phyloP scores from a whole-genome alignment of 1,140 invertebrate species.

The Phortica variegata region DNA sequence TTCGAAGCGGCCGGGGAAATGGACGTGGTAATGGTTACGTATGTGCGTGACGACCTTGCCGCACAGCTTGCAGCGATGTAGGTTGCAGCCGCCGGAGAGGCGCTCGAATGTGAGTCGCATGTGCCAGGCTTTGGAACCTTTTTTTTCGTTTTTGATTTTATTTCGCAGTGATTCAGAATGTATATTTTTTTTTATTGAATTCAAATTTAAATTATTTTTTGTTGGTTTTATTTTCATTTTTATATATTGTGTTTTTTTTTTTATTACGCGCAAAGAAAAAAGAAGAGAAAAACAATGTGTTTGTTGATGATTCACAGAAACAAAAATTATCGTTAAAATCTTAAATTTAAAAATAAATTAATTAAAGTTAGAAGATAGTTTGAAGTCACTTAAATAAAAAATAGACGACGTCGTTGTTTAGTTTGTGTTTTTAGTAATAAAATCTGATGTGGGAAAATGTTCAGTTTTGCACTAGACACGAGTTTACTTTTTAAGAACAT shows the following conservation, averaged over 20 bases:
- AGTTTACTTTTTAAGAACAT: too few species aligned
- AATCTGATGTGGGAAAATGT: too few species aligned
- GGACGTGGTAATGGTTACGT: conserved; percentile 87
- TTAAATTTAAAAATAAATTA: conserved; percentile 47
- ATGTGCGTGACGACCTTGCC: conserved; percentile 89
- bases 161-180: too few species aligned
- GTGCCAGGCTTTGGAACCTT: conserved; percentile 89
- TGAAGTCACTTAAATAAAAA: too few species aligned
- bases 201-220: conserved; percentile 14
- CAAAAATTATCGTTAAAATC: conserved; percentile 54
- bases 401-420: too few species aligned
- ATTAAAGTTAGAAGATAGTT: too few species aligned
- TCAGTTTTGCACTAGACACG: too few species aligned
- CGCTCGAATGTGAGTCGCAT: conserved; percentile 88
- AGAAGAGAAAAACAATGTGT: conserved; percentile 57
- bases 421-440: too few species aligned
- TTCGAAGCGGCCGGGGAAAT: conserved; percentile 84
- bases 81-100: conserved; percentile 81
- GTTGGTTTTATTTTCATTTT: conserved; percentile 14
- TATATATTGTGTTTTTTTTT: conserved; percentile 31
- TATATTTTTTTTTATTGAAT: conserved; percentile 15
- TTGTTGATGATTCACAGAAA: conserved; percentile 56
- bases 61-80: conserved; percentile 87
- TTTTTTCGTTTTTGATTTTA: conserved; percentile 12
- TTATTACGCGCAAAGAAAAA: conserved; percentile 54